Conservation (phyloP, 2,113 vertebrate genomes). For the Lutjanus erythropterus region DNA sequence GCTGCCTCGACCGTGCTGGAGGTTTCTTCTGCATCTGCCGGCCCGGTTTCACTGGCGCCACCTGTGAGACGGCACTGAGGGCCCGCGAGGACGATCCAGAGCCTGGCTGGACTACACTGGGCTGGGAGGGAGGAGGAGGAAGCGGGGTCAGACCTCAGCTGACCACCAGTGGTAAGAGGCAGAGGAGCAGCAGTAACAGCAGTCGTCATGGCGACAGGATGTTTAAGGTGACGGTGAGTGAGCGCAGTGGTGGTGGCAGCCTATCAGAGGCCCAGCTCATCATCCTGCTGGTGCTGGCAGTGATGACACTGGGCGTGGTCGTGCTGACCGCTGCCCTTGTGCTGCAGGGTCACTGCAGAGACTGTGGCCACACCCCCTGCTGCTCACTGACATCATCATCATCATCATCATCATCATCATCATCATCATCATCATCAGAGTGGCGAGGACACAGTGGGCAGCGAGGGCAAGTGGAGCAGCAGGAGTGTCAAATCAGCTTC, state of each 20-base stretch:
- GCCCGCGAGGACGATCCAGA: background rate
- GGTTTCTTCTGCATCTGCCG: constrained; percentile 92
- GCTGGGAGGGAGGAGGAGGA: constrained; percentile 68
- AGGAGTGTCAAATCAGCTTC: constrained; percentile 90
- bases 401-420: constrained; percentile 1
- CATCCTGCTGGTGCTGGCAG: constrained; percentile 88
- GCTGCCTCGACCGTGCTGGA: constrained; percentile 91
- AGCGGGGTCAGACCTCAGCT: constrained; percentile 17
- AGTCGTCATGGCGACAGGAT: constrained; percentile 70
- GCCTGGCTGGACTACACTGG: constrained; percentile 8
- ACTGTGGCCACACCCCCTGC: constrained; percentile 72
- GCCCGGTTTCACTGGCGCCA: constrained; percentile 87
- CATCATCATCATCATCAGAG: no score
- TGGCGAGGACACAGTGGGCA: background rate
- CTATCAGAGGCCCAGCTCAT: constrained; percentile 87
- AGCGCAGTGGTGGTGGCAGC: constrained; percentile 72
- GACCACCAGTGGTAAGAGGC: background rate
- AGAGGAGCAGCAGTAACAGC: constrained; percentile 14
- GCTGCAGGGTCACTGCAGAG: constrained; percentile 86
- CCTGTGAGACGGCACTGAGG: constrained; percentile 81
- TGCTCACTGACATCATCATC: constrained; percentile 35
- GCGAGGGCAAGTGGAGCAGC: constrained; percentile 62
- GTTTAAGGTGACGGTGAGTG: constrained; percentile 92
- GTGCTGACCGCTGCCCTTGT: constrained; percentile 86
- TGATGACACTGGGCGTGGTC: constrained; percentile 86